Evolutionary conservation across 2,888 invertebrate species (phyloP).

Genomic region (Rhodophaea formosa): DNA sequence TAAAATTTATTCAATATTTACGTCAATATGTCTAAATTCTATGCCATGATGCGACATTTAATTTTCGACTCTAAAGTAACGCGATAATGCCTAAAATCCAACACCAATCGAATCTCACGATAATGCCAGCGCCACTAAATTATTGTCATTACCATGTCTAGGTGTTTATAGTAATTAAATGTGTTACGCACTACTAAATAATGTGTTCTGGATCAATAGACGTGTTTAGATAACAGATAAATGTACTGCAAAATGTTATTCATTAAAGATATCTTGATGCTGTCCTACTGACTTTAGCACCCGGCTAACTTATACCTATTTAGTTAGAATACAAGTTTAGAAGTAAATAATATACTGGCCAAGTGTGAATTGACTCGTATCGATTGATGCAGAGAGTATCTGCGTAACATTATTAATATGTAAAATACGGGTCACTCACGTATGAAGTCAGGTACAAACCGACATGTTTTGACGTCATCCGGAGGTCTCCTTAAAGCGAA

Average conservation of each 20-base stretch:
- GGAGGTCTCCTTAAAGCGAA: no score
- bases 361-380: no score
- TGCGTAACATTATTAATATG: no score
- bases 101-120: not conserved
- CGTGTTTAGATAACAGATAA: slow-evolving; percentile 31
- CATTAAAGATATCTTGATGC: slow-evolving; percentile 19
- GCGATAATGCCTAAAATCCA: not conserved
- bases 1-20: not conserved
- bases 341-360: not conserved
- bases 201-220: slow-evolving; percentile 41
- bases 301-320: not conserved
- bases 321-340: not conserved
- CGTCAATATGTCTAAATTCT: not conserved
- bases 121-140: not conserved
- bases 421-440: no score
- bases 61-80: not conserved
- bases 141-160: slow-evolving; percentile 3
- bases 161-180: slow-evolving; percentile 24
- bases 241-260: slow-evolving; percentile 20
- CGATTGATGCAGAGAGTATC: no score
- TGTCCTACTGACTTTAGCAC: slow-evolving; percentile 22
- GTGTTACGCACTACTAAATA: slow-evolving; percentile 38
- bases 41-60: not conserved
- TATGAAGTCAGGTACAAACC: no score
- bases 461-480: no score